These are phyloP conservation scores for Pseudonaja textilis DNA, from an alignment of 2,113 vertebrate species.

Conservation along the genomic window DNA sequence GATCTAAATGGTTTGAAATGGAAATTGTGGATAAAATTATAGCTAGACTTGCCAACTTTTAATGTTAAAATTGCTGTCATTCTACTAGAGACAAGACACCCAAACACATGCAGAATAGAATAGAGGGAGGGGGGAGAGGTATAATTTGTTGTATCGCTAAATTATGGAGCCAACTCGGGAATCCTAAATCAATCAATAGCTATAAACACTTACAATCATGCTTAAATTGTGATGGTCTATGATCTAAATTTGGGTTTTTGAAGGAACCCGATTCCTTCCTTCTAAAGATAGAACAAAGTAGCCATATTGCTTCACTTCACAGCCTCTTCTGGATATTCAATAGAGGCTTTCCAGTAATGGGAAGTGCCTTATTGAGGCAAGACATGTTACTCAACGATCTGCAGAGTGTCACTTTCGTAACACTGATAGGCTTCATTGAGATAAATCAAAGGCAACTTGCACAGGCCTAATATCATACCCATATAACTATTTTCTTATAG, in stretches of 20 bases:
- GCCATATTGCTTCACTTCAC: background rate
- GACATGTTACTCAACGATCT: background rate
- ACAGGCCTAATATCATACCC: background rate
- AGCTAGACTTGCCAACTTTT: background rate
- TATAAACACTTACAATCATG: background rate
- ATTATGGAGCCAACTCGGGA: background rate
- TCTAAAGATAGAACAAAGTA: background rate
- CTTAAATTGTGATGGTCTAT: background rate
- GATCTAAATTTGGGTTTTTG: background rate
- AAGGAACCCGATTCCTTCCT: background rate
- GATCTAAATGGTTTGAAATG: background rate
- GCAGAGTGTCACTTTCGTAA: background rate
- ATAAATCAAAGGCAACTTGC: background rate
- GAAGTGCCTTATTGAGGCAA: background rate
- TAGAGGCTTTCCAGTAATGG: background rate
- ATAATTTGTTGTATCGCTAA: background rate
- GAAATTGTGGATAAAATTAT: background rate
- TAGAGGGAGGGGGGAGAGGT: background rate
- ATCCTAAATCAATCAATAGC: background rate
- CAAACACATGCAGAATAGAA: background rate
- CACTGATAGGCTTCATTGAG: background rate
- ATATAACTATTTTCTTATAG: background rate
- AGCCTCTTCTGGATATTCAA: background rate
- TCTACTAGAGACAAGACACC: too few relatives aligned
- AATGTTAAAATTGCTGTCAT: background rate